These are phyloP conservation scores for Gasterosteus nipponicus DNA, from an alignment of 2,113 vertebrate species.

Conservation along the genomic window DNA sequence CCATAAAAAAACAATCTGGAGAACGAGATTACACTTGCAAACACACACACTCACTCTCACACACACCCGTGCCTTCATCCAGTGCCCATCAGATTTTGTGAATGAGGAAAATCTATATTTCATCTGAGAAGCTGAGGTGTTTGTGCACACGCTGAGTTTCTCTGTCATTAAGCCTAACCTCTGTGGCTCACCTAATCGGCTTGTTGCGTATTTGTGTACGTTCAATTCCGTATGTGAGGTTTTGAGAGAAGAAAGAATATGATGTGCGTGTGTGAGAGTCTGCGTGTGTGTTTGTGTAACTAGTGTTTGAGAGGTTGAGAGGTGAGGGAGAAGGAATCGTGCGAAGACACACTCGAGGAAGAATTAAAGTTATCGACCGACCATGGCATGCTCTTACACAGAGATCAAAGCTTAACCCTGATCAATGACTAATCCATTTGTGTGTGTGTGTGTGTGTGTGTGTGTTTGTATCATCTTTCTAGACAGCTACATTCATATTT, in stretches of 20 bases:
- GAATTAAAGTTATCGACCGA: slow-evolving; percentile 80
- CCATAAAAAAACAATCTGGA: slow-evolving; percentile 60
- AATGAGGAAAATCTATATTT: slow-evolving; percentile 82
- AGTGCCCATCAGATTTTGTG: slow-evolving; percentile 74
- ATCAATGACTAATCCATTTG: slow-evolving; percentile 65
- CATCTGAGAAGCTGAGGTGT: slow-evolving; percentile 77
- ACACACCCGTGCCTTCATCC: slow-evolving; percentile 55
- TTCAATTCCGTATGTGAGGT: slow-evolving; percentile 34
- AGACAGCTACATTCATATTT: slow-evolving; percentile 28
- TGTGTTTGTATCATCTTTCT: slow-evolving; percentile 47
- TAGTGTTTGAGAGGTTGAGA: slow-evolving; percentile 22
- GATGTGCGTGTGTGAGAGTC: neutral
- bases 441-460: slow-evolving; percentile 50
- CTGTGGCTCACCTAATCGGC: slow-evolving; percentile 77
- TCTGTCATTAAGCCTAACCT: slow-evolving; percentile 80
- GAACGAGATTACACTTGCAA: slow-evolving; percentile 42
- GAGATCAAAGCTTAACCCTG: slow-evolving; percentile 70
- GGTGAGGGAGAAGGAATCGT: slow-evolving; percentile 57
- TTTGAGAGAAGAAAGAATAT: slow-evolving; percentile 27
- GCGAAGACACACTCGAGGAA: slow-evolving; percentile 65
- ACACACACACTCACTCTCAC: slow-evolving; percentile 11
- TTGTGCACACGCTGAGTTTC: slow-evolving; percentile 78
- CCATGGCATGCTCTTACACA: slow-evolving; percentile 63
- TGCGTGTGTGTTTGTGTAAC: slow-evolving; percentile 21
- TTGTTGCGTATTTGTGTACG: slow-evolving; percentile 56